These are phyloP conservation scores for Piaya cayana DNA, from an alignment of 2,113 vertebrate genomes.

Conservation along the genomic window DNA sequence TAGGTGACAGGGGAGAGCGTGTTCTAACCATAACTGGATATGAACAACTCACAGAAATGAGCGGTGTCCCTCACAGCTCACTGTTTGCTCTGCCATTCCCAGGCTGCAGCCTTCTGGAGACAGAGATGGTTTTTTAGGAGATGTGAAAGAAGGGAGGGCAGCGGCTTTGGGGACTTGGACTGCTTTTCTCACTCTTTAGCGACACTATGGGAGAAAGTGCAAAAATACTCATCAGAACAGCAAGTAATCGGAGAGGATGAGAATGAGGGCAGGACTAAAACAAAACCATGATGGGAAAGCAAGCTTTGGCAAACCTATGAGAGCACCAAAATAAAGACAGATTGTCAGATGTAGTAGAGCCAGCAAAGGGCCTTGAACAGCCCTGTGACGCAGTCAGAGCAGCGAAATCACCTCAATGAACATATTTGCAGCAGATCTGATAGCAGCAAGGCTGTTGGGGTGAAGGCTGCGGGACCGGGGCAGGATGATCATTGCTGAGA, in stretches of 20 bases:
- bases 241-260: neutral
- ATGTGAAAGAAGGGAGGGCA: neutral
- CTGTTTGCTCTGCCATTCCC: neutral
- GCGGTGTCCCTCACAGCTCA: accelerated
- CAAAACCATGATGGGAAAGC: accelerated
- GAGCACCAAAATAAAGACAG: neutral
- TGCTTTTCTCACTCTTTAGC: neutral
- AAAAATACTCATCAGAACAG: slow-evolving; percentile 5
- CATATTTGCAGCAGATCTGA: accelerated
- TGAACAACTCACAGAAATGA: neutral
- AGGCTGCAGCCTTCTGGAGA: neutral
- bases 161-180: neutral
- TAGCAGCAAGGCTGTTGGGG: neutral
- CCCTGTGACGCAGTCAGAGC: neutral
- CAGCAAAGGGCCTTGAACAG: neutral
- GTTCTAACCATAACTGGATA: accelerated
- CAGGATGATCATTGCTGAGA: neutral
- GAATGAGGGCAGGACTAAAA: neutral
- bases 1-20: neutral
- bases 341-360: neutral
- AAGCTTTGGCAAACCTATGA: neutral
- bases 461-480: neutral
- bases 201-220: neutral
- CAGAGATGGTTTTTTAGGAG: neutral
- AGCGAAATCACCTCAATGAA: too few species aligned